Conservation (phyloP, 2,888 invertebrate genomes). For the Drosophila nigricruria region DNA sequence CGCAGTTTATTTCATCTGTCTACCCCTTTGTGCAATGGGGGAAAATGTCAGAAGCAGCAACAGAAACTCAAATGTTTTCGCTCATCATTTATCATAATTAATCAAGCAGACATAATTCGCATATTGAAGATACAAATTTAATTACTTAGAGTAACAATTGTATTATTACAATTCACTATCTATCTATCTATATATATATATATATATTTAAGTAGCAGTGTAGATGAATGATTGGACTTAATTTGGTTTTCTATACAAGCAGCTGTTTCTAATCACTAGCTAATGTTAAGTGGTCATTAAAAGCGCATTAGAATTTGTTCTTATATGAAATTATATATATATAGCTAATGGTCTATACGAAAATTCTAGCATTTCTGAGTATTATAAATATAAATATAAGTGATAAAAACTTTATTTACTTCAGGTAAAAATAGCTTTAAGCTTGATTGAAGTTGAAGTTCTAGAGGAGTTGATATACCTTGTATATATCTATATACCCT, state of each 20-base stretch:
- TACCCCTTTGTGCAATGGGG: conserved; percentile 36
- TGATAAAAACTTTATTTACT: neutral
- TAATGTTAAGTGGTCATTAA: conserved; percentile 2
- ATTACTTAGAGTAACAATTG: neutral
- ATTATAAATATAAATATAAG: neutral
- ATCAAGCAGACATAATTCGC: conserved; percentile 41
- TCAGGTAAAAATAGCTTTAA: neutral
- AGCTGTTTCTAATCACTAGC: neutral
- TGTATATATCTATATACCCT: too few species aligned
- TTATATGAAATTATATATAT: neutral
- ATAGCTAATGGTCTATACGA: neutral
- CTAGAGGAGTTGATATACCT: neutral
- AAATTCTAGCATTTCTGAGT: neutral
- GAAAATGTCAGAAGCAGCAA: conserved; percentile 29
- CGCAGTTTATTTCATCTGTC: conserved; percentile 27
- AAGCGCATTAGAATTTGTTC: conserved; percentile 6
- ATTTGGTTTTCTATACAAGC: neutral
- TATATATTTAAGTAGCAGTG: neutral
- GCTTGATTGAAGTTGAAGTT: too few species aligned
- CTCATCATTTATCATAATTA: conserved; percentile 44
- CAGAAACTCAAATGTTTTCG: conserved; percentile 38
- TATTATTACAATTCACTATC: neutral
- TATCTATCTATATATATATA: neutral
- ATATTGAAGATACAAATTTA: conserved; percentile 3
- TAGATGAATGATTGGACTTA: neutral